phyloP scores from a whole-genome alignment of 2,888 invertebrate species.

The Xanthia icteritia region DNA sequence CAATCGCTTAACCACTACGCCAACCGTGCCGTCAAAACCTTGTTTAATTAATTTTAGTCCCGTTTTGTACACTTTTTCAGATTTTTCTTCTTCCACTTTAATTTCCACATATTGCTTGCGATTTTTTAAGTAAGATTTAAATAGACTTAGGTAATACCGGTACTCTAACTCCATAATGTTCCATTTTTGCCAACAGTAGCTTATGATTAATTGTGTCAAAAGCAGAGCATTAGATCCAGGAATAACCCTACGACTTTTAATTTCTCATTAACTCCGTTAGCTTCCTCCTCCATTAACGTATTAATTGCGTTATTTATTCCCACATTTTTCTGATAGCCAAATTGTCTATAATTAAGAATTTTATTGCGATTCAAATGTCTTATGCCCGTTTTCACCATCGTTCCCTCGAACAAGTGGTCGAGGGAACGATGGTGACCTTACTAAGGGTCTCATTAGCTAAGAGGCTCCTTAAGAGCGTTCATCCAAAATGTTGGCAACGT shows the following conservation, averaged over 20 bases:
- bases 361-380: too few species aligned
- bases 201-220: neutral
- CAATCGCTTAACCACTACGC: too few species aligned
- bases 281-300: neutral
- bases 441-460: too few species aligned
- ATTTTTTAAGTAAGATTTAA: neutral
- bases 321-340: too few species aligned
- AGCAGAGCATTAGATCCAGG: neutral
- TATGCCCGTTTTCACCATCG: too few species aligned
- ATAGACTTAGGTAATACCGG: neutral
- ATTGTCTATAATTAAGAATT: too few species aligned
- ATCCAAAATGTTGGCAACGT: too few species aligned
- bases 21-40: too few species aligned
- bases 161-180: neutral
- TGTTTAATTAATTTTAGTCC: neutral
- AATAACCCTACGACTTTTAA: neutral
- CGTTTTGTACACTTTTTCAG: too few species aligned
- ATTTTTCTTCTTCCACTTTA: neutral
- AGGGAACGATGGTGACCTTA: too few species aligned
- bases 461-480: too few species aligned
- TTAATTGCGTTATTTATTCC: neutral
- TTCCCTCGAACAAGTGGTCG: too few species aligned
- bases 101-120: neutral
- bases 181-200: neutral
- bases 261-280: neutral